Evolutionary conservation across 2,888 invertebrate species (phyloP).

Genomic region (Brachyptera putata): DNA sequence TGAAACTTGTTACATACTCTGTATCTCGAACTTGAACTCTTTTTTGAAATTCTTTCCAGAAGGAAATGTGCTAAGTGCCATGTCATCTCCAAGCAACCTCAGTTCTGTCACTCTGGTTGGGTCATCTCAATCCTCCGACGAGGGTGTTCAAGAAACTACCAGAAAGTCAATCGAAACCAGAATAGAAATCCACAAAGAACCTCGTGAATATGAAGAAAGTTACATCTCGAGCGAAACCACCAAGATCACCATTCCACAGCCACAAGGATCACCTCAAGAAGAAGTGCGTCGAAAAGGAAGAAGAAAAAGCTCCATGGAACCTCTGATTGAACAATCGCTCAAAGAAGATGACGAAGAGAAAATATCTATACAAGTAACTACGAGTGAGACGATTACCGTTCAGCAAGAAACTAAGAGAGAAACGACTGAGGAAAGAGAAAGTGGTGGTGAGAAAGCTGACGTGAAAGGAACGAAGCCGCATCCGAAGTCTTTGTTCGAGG

Average conservation of each 20-base stretch:
- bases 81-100: slow-evolving; percentile 68
- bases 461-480: no score
- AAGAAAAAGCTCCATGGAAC: slow-evolving; percentile 15
- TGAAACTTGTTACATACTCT: no score
- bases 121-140: slow-evolving; percentile 48
- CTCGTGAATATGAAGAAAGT: no score
- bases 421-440: neutral
- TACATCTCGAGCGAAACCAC: neutral
- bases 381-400: neutral
- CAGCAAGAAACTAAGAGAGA: neutral
- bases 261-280: neutral
- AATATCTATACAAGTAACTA: no score
- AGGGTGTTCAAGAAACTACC: slow-evolving; percentile 40
- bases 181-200: slow-evolving; percentile 9
- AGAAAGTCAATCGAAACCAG: slow-evolving; percentile 21
- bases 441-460: no score
- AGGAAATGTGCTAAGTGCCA: slow-evolving; percentile 47
- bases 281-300: slow-evolving; percentile 1
- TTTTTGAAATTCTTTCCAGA: no score
- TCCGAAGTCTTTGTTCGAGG: slow-evolving; percentile 13
- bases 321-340: slow-evolving; percentile 11
- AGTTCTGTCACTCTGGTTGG: slow-evolving; percentile 70
- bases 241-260: neutral
- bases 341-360: slow-evolving; percentile 7
- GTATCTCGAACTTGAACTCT: no score